Evolutionary conservation across 2,797 vertebrate genomes (phyloP).

Genomic region (Silurus aristotelis): DNA sequence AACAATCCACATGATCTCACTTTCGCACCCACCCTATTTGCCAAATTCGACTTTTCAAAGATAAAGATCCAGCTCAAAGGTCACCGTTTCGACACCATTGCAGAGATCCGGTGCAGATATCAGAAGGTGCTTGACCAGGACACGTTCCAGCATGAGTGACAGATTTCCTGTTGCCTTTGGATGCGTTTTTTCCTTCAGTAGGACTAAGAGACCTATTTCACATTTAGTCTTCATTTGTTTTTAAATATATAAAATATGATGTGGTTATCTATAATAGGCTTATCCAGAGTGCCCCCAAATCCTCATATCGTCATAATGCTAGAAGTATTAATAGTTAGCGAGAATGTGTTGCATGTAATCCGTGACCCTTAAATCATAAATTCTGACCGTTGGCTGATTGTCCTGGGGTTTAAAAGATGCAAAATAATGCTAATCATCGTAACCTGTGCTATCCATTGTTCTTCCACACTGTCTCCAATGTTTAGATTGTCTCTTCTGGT

Average conservation of each 20-base stretch:
- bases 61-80: no score
- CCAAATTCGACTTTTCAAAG: no score
- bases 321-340: neutral
- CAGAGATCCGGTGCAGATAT: no score
- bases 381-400: neutral
- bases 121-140: no score
- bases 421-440: slow-evolving; percentile 28
- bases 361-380: slow-evolving; percentile 4
- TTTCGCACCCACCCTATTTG: no score
- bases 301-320: neutral
- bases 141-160: neutral
- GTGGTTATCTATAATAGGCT: slow-evolving; percentile 2
- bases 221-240: no score
- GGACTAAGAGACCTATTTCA: no score
- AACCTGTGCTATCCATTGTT: neutral
- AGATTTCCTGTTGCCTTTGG: neutral
- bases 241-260: neutral
- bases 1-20: no score
- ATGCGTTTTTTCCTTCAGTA: no score
- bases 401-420: slow-evolving; percentile 50
- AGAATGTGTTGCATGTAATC: slow-evolving; percentile 28
- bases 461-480: neutral
- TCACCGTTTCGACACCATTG: no score
- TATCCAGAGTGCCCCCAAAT: slow-evolving; percentile 5
- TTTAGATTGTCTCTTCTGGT: neutral